Evolutionary conservation across 2,113 vertebrate genomes (phyloP).

Genomic region (Proterorhinus semilunaris): DNA sequence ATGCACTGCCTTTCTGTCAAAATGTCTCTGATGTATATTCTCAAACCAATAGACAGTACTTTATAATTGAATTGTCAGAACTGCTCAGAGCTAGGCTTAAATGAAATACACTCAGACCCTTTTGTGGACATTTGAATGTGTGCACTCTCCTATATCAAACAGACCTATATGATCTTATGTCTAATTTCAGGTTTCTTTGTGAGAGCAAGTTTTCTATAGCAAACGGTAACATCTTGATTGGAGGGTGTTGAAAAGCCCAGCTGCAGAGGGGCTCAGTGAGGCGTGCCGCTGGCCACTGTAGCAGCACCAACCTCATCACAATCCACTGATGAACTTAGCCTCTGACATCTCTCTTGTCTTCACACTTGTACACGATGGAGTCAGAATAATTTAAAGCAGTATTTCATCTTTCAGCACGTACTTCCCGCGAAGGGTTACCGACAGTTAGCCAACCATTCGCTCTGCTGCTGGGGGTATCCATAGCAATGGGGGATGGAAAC

Average conservation of each 20-base stretch:
- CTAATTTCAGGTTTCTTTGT: constrained; percentile 25
- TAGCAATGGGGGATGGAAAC: constrained; percentile 24
- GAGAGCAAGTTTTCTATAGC: constrained; percentile 44
- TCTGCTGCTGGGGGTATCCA: constrained; percentile 12
- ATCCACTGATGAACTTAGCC: constrained; percentile 74
- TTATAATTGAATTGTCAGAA: constrained; percentile 17
- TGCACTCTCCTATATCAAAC: constrained; percentile 10
- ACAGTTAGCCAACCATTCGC: constrained; percentile 17
- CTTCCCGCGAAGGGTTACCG: constrained; percentile 12
- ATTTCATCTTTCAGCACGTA: constrained; percentile 39
- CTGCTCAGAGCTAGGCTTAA: constrained; percentile 6
- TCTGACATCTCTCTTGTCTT: constrained; percentile 74
- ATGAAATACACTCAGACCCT: not conserved
- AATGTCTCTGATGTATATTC: constrained; percentile 15
- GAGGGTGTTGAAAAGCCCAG: constrained; percentile 68
- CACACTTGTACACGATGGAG: constrained; percentile 57
- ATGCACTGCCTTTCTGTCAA: constrained; percentile 27
- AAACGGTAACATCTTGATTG: constrained; percentile 73
- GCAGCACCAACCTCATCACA: constrained; percentile 71
- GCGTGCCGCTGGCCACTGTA: constrained; percentile 59
- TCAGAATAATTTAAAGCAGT: constrained; percentile 57
- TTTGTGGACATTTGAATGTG: constrained; percentile 30
- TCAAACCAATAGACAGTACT: constrained; percentile 15
- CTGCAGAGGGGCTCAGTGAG: constrained; percentile 71
- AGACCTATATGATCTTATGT: constrained; percentile 23